Conservation (phyloP, 2,113 vertebrate genomes). For the Tichodroma muraria region DNA sequence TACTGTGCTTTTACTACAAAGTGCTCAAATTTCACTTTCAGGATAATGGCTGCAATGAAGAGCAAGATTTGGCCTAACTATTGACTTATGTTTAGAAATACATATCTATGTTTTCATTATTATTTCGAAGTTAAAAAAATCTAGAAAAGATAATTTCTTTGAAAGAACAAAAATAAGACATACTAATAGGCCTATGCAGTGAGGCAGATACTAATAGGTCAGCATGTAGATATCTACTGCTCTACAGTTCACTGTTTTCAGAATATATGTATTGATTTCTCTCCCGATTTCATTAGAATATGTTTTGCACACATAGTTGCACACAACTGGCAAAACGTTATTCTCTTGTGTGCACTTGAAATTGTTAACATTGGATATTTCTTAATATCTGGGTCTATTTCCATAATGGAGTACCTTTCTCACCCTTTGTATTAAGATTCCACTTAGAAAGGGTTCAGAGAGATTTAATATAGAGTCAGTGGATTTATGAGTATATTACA, state of each 20-base stretch:
- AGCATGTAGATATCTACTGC: background rate
- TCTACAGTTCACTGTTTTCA: background rate
- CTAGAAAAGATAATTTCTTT: background rate
- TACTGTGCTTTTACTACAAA: background rate
- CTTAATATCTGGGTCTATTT: background rate
- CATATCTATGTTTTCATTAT: background rate
- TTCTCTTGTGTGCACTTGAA: background rate
- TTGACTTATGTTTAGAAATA: background rate
- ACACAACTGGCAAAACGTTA: background rate
- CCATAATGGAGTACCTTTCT: background rate
- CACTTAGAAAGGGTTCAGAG: slow-evolving; percentile 35
- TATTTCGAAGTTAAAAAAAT: background rate
- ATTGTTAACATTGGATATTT: background rate
- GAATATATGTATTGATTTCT: background rate
- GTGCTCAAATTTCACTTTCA: background rate
- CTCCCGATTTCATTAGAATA: background rate
- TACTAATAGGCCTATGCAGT: background rate
- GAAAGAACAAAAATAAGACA: background rate
- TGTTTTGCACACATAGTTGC: background rate
- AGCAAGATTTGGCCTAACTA: background rate
- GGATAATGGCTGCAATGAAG: background rate
- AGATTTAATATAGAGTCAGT: slow-evolving; percentile 16
- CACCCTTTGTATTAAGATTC: background rate
- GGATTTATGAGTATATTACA: slow-evolving; percentile 38
- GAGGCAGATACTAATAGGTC: background rate